phyloP scores from a whole-genome alignment of 2,888 invertebrate genomes.

The Pyralis farinalis region DNA sequence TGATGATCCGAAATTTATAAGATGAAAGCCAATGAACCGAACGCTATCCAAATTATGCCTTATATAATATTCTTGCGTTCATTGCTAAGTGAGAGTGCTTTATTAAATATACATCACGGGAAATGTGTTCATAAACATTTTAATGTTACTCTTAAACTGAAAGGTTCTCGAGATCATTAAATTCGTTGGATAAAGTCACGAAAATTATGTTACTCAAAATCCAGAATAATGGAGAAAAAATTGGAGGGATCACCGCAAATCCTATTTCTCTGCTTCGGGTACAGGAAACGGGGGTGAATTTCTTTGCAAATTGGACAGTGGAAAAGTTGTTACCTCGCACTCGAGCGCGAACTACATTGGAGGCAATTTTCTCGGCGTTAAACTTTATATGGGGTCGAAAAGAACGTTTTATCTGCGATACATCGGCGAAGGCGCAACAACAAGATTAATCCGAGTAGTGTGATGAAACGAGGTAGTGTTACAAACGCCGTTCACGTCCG shows the following conservation, averaged over 20 bases:
- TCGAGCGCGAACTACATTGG: slow-evolving; percentile 35
- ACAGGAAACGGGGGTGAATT: slow-evolving; percentile 37
- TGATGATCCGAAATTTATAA: slow-evolving; percentile 3
- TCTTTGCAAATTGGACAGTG: slow-evolving; percentile 51
- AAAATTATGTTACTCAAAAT: slow-evolving; percentile 32
- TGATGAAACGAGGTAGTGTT: slow-evolving; percentile 27
- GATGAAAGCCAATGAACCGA: neutral
- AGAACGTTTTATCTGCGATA: slow-evolving; percentile 11
- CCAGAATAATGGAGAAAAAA: slow-evolving; percentile 36
- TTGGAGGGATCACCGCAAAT: slow-evolving; percentile 35
- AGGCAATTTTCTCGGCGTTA: slow-evolving; percentile 42
- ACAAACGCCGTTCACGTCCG: slow-evolving; percentile 34
- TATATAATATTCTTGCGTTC: neutral
- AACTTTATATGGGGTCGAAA: slow-evolving; percentile 28
- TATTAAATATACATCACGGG: slow-evolving; percentile 5
- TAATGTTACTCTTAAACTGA: slow-evolving; percentile 13
- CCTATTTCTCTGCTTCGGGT: slow-evolving; percentile 38
- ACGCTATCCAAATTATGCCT: neutral
- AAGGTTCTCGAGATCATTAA: slow-evolving; percentile 27
- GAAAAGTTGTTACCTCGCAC: slow-evolving; percentile 42
- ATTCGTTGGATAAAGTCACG: slow-evolving; percentile 26
- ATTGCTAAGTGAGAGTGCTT: neutral
- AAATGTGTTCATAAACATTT: slow-evolving; percentile 6
- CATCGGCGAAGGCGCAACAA: neutral
- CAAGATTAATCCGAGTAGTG: slow-evolving; percentile 13